Conservation (phyloP, 1,140 invertebrate species). For the Euwallacea similis region DNA sequence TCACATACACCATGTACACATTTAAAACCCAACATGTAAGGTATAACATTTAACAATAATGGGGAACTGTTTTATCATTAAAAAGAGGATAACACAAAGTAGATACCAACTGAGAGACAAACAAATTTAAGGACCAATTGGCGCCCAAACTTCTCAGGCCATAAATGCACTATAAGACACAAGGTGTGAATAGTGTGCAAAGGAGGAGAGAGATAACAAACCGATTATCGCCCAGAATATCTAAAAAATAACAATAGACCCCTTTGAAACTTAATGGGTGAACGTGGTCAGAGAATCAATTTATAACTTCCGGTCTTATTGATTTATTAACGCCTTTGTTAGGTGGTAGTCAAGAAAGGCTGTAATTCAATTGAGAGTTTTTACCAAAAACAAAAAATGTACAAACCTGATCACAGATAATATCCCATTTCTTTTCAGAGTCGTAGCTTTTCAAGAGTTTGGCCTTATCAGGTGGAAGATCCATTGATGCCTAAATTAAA, state of each 20-base stretch:
- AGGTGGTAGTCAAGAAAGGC: background rate
- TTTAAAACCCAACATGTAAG: background rate
- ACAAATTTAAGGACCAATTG: too few relatives aligned
- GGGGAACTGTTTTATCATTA: too few relatives aligned
- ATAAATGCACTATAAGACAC: too few relatives aligned
- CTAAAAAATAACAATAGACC: too few relatives aligned
- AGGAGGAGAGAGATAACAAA: too few relatives aligned
- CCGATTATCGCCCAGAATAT: too few relatives aligned
- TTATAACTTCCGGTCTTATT: background rate
- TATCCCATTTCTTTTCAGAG: slow-evolving; percentile 98
- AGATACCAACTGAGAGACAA: too few relatives aligned
- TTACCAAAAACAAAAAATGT: background rate
- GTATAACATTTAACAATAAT: background rate
- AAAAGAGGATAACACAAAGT: too few relatives aligned
- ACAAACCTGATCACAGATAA: slow-evolving; percentile 97
- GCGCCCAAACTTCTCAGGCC: too few relatives aligned
- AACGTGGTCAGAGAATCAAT: background rate
- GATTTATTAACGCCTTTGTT: background rate
- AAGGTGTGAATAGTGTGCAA: too few relatives aligned
- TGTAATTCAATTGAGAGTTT: slow-evolving; percentile 8
- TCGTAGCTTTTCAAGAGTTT: slow-evolving; percentile 96
- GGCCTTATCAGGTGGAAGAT: slow-evolving; percentile 97
- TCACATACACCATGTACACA: background rate
- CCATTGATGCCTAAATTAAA: slow-evolving; percentile 88
- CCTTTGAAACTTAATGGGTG: too few relatives aligned